Evolutionary conservation across 2,888 invertebrate species (phyloP).

Genomic region (Spodoptera picta): DNA sequence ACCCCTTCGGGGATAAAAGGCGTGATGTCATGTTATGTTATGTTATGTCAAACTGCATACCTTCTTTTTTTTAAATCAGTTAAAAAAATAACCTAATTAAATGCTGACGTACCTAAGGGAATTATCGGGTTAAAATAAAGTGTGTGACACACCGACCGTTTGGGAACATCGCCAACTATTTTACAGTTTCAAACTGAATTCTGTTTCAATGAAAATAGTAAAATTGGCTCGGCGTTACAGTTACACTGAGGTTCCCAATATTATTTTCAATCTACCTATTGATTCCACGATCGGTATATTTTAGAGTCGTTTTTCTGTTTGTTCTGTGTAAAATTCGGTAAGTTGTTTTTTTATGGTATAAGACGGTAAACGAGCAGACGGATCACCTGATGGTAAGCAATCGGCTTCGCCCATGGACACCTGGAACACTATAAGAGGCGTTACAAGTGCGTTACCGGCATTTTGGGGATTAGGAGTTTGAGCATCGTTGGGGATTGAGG

Average conservation of each 20-base stretch:
- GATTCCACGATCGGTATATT: not conserved
- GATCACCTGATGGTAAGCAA: too few relatives aligned
- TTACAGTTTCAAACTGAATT: constrained; percentile 52
- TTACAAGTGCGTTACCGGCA: too few relatives aligned
- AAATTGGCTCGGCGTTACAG: constrained; percentile 37
- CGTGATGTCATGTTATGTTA: too few relatives aligned
- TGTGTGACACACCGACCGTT: constrained; percentile 26
- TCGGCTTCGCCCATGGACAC: too few relatives aligned
- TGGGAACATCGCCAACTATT: constrained; percentile 54
- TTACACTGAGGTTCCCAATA: constrained; percentile 28
- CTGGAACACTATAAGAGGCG: too few relatives aligned
- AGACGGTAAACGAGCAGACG: too few relatives aligned
- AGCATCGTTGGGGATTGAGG: too few relatives aligned
- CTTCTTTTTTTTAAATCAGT: too few relatives aligned
- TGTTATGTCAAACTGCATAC: too few relatives aligned
- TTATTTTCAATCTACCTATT: constrained; percentile 21
- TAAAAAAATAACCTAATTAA: constrained; percentile 19
- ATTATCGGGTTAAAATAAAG: constrained; percentile 48
- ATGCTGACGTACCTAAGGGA: constrained; percentile 24
- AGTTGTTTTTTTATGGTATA: not conserved
- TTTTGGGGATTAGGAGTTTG: too few relatives aligned
- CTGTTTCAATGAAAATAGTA: constrained; percentile 47
- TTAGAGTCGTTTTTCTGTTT: not conserved
- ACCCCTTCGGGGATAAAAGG: too few relatives aligned
- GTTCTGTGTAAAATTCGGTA: too few relatives aligned